These are phyloP conservation scores for pig (Sus scrofa) DNA, from an alignment of 2,113 vertebrate species.

Conservation along the genomic window DNA sequence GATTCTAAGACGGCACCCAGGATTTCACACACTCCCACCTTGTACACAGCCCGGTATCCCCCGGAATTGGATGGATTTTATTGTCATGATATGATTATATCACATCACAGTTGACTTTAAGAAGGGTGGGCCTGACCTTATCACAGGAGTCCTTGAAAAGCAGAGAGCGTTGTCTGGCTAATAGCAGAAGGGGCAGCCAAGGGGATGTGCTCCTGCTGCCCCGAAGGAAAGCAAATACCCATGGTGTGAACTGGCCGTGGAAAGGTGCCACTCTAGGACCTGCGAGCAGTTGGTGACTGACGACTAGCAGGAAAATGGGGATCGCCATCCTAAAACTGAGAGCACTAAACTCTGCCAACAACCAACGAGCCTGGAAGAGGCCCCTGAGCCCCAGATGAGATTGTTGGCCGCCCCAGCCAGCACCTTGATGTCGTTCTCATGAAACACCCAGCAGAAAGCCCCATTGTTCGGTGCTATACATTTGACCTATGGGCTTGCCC, in stretches of 20 bases:
- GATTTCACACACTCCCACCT: background rate
- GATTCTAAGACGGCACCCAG: background rate
- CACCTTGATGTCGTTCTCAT: background rate
- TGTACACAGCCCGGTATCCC: too few relatives aligned
- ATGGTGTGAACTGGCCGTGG: accelerated
- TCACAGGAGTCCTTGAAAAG: background rate
- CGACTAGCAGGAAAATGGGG: background rate
- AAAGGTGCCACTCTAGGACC: background rate
- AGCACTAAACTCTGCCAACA: background rate
- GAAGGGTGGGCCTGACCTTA: background rate
- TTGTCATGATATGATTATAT: background rate
- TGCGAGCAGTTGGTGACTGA: background rate
- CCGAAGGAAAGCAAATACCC: background rate
- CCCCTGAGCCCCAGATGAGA: background rate
- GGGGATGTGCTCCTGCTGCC: background rate
- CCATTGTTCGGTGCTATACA: accelerated
- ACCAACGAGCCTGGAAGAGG: background rate
- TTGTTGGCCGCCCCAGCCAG: too few relatives aligned
- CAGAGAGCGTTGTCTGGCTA: background rate
- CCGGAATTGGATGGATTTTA: background rate
- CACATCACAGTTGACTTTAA: background rate
- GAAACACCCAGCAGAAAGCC: background rate
- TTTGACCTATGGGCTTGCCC: background rate
- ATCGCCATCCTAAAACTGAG: background rate
- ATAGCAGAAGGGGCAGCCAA: background rate